A percentile compares a stretch with the other conserved stretches of the same genome.
phyloP scores from a whole-genome alignment of 2,888 invertebrate species.

The Nymphalis polychloros region DNA sequence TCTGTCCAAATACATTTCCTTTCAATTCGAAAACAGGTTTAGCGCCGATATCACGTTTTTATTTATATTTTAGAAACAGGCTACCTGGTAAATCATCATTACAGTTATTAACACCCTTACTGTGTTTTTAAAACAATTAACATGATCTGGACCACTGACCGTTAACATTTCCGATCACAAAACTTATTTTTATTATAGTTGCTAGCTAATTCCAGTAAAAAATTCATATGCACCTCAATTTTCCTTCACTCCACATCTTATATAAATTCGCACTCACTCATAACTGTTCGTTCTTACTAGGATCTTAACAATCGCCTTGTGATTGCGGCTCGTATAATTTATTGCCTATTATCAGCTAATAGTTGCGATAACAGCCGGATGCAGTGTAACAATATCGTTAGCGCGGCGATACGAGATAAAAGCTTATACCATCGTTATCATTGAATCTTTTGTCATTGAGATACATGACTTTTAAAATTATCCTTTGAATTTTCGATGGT shows the following conservation, averaged over 20 bases:
- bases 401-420: conserved; percentile 33
- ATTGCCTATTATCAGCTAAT: conserved; percentile 48
- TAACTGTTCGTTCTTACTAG: conserved; percentile 21
- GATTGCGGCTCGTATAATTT: conserved; percentile 43
- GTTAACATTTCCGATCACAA: too few species aligned
- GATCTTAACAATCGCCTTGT: conserved; percentile 25
- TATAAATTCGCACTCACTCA: conserved; percentile 16
- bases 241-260: not conserved
- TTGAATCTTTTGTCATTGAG: conserved; percentile 12
- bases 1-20: too few species aligned
- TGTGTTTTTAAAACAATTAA: too few species aligned
- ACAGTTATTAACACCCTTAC: too few species aligned
- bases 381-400: conserved; percentile 34
- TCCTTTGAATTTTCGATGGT: not conserved
- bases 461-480: conserved; percentile 4
- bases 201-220: too few species aligned
- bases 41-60: too few species aligned
- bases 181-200: too few species aligned
- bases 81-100: too few species aligned
- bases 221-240: not conserved
- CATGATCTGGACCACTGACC: too few species aligned
- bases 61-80: too few species aligned
- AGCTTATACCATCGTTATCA: conserved; percentile 27
- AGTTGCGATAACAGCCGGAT: conserved; percentile 44
- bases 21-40: too few species aligned